A percentile compares a stretch with the other conserved stretches of the same genome.
These are phyloP conservation scores for Melanotus villosus DNA, from an alignment of 2,888 invertebrate genomes.

Conservation along the genomic window DNA sequence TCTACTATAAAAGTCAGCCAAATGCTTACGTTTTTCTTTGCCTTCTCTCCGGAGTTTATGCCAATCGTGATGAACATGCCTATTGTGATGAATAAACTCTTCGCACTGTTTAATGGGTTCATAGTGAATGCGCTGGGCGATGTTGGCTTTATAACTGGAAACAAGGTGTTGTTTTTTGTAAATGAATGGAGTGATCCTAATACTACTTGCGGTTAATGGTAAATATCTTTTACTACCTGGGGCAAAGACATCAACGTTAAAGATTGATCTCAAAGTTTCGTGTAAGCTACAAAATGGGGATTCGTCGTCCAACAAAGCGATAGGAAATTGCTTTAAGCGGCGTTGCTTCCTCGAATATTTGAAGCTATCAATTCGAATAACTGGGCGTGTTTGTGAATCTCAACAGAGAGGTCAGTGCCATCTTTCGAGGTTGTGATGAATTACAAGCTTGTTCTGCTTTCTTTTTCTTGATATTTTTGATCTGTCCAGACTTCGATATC, in stretches of 20 bases:
- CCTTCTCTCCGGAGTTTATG: slow-evolving; percentile 71
- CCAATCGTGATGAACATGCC: slow-evolving; percentile 71
- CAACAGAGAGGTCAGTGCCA: slow-evolving; percentile 79
- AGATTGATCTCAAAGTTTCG: slow-evolving; percentile 76
- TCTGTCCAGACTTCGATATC: slow-evolving; percentile 74
- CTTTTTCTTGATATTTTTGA: slow-evolving; percentile 65
- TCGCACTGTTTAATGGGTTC: slow-evolving; percentile 60
- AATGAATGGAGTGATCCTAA: slow-evolving; percentile 64
- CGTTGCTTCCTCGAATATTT: slow-evolving; percentile 63
- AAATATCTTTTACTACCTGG: slow-evolving; percentile 59
- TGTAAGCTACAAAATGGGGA: slow-evolving; percentile 76
- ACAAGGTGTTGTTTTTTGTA: slow-evolving; percentile 60
- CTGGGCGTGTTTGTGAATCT: slow-evolving; percentile 74
- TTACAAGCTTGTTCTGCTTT: slow-evolving; percentile 70
- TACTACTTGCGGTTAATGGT: slow-evolving; percentile 61
- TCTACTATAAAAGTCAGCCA: slow-evolving; percentile 61
- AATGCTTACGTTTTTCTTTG: slow-evolving; percentile 68
- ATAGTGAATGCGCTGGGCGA: slow-evolving; percentile 48
- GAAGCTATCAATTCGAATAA: slow-evolving; percentile 58
- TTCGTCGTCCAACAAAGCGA: slow-evolving; percentile 72
- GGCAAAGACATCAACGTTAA: slow-evolving; percentile 69
- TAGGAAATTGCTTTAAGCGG: slow-evolving; percentile 71
- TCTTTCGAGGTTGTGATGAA: slow-evolving; percentile 79
- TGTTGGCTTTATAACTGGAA: slow-evolving; percentile 31
- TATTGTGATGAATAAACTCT: slow-evolving; percentile 69